Base-by-base conservation (phyloP, 2,113 vertebrate genomes). In the Cololabis saira region DNA sequence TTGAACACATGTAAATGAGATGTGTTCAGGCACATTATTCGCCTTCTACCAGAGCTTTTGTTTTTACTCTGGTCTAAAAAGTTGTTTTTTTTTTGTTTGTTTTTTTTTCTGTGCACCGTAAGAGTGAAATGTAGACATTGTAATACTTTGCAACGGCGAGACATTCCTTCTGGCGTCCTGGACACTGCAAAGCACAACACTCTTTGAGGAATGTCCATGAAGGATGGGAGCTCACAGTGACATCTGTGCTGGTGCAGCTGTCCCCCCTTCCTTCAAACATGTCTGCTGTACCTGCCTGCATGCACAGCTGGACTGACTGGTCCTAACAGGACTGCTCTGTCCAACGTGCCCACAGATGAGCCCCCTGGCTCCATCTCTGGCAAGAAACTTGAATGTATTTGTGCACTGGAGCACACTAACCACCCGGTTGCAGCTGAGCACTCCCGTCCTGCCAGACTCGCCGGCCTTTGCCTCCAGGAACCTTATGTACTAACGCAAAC, bases 341-440 rank as follows among this genome's bases (percentile, higher is more conserved):
- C 12, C 16, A 45, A 62, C 13, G n/a, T 41, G 24, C 55, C 37
- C 41, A 37, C 58, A 53, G 17, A 50, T 37, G 65, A 68, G 72
- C 21, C 8, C 18, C 40, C 57, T 37, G 42, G 44, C 64, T 67
- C 43, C 15, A 43, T 37, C 52, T 65, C 57, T 47, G 64, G 56
- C 61, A 75, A 72, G 70, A 80, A 72, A 74, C 70, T 57, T 86
- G 87, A 90, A 90, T 90, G 87, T 90, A 90, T 85, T 71, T 11
- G 13, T 78, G 72, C 67, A 74, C 75, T 73, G 53, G 64, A 80
- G 63, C 52, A 62, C 42, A 63, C 22, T 45, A 61, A 61, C 61
- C 33, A 37, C 33, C 10, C 10, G 33, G 33, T 11, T 22, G 40
- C 63, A 59, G 52, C 55, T 68, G 53, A 40, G 21, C 44, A 42